These are phyloP conservation scores for Eleginops maclovinus DNA, from an alignment of 2,113 vertebrate genomes.

Conservation along the genomic window DNA sequence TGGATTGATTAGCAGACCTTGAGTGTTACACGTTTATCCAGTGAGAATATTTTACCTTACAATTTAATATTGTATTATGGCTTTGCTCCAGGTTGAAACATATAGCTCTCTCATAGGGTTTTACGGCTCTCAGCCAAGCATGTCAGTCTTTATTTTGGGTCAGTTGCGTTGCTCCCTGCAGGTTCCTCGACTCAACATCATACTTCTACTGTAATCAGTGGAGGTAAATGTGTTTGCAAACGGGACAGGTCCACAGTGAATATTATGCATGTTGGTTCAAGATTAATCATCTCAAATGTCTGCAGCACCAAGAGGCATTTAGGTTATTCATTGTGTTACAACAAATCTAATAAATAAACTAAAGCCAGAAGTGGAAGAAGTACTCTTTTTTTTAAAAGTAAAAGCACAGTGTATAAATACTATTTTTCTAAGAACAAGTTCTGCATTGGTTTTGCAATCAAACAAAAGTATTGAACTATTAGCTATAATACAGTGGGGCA, in stretches of 20 bases:
- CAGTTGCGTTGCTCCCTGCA: slow-evolving; percentile 7
- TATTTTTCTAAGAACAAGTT: no score
- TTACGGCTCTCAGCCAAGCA: slow-evolving; percentile 24
- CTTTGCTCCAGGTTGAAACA: neutral
- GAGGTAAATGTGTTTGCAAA: slow-evolving; percentile 13
- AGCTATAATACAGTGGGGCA: no score
- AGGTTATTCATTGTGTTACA: neutral
- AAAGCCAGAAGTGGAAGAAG: no score
- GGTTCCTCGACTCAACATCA: slow-evolving; percentile 17
- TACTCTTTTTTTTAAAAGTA: no score
- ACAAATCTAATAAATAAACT: no score
- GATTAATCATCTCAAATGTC: neutral
- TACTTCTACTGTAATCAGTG: slow-evolving; percentile 12
- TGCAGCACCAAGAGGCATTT: neutral
- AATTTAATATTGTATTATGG: slow-evolving; percentile 8
- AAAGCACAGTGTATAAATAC: no score
- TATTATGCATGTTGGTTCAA: neutral
- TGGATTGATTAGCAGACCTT: slow-evolving; percentile 5
- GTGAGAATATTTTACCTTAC: neutral
- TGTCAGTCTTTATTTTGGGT: slow-evolving; percentile 13
- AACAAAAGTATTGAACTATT: no score
- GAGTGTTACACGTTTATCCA: neutral
- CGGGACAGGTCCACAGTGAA: slow-evolving; percentile 7
- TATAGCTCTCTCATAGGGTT: slow-evolving; percentile 18
- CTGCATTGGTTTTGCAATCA: no score